Evolutionary conservation across 2,113 vertebrate species (phyloP).

Genomic region (Lophius piscatorius): DNA sequence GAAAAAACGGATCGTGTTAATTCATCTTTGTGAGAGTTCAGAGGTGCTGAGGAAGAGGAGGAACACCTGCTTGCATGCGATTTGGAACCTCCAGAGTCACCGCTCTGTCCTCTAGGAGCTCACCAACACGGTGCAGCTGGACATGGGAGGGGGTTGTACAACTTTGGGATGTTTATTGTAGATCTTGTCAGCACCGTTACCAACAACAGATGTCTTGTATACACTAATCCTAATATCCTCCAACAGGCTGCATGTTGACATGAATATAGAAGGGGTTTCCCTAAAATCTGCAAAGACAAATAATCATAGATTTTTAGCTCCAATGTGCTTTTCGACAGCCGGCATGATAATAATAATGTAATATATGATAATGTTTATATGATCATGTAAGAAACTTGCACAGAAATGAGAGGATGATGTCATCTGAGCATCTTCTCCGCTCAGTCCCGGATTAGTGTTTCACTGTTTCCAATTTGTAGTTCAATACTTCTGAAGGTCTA

Average conservation of each 20-base stretch:
- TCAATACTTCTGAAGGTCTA: slow-evolving; percentile 10
- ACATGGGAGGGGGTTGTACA: slow-evolving; percentile 62
- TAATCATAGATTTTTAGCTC: slow-evolving; percentile 17
- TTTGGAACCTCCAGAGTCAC: slow-evolving; percentile 49
- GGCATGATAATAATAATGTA: background rate
- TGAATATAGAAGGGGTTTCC: slow-evolving; percentile 18
- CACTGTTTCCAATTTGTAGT: slow-evolving; percentile 13
- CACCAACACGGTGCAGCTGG: slow-evolving; percentile 68
- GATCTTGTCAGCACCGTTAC: slow-evolving; percentile 58
- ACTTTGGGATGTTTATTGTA: slow-evolving; percentile 73
- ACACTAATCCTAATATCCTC: slow-evolving; percentile 48
- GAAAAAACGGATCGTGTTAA: slow-evolving; percentile 27
- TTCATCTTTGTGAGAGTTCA: slow-evolving; percentile 42
- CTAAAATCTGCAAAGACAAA: slow-evolving; percentile 36
- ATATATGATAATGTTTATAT: background rate
- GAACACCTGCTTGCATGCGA: slow-evolving; percentile 63
- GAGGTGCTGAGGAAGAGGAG: slow-evolving; percentile 50
- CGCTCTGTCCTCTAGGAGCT: slow-evolving; percentile 35
- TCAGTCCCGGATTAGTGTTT: slow-evolving; percentile 1
- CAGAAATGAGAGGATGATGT: background rate
- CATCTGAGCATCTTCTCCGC: slow-evolving; percentile 6
- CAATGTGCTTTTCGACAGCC: background rate
- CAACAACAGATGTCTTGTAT: slow-evolving; percentile 67
- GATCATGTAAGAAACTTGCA: background rate
- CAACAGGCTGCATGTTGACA: slow-evolving; percentile 27